Base-by-base conservation (phyloP, 2,888 invertebrate genomes). In the Sarcophaga variegata region DNA sequence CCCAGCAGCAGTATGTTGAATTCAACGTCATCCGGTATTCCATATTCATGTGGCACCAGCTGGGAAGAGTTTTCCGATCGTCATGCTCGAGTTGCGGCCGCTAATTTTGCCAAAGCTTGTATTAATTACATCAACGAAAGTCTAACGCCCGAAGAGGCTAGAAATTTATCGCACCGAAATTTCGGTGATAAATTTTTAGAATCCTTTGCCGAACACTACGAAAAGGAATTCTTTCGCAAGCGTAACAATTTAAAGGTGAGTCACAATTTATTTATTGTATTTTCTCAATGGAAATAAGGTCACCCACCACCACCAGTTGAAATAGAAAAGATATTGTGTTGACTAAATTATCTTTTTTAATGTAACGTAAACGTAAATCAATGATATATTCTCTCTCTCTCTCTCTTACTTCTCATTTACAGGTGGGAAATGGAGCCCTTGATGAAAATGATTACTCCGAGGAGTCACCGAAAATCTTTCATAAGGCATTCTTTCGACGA, bases 31-130 rank as follows among this genome's bases (percentile, higher is more conserved):
- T 89, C 90, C 75, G 86, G 88, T 62, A 88, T 89, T 67, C 94
- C 94, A 92, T 95, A 94, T 93, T 95, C 95, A 92, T 95, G 95
- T 91, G 95, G 95, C 92, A 95, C 95, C 92, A 95, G 95, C 93
- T 97, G 97, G 97, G 95, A 95, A 92, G 97, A 97, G 93, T 97
- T 97, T 93, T 97, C 97, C 94, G 97, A 97, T 93, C 96, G 97
- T 93, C 97, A 98, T 94, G 97, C 97, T 85, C 96, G 96, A 91
- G 95, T 96, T 86, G 96, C 97, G 82, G 97, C 97, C 86, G 96
- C 96, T 91, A 97, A 97, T 94, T 98, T 98, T 94, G 97, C 97
- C 90, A 97, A 96, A 94, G 96, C 97, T 90, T 97, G 97, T 93
- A 95, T 96, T 89, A 96, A 96, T 89, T 97, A 96, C 92, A 95